Base-by-base conservation (phyloP, 92 coral and sea anemone genomes). In the Virgularia gustaviana region DNA sequence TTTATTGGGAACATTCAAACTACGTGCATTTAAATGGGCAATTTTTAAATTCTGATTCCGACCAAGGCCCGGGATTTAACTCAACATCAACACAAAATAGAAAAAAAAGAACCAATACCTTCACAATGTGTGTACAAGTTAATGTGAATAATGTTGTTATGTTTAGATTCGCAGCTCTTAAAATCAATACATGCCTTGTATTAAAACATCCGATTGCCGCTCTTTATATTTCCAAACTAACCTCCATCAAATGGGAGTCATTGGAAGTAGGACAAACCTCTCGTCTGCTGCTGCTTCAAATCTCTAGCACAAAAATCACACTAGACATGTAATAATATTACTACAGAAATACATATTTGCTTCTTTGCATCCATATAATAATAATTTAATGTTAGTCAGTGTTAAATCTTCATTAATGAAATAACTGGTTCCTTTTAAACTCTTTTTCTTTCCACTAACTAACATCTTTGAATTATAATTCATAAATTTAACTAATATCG, bases 401-500 rank as follows among this genome's bases (percentile, higher is more conserved):
- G n/a, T n/a, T n/a, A n/a, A n/a, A n/a, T n/a, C n/a, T n/a, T n/a
- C n/a, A n/a, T n/a, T n/a, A n/a, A n/a, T n/a, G n/a, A n/a, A n/a
- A n/a, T n/a, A n/a, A n/a, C n/a, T n/a, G n/a, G n/a, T n/a, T n/a
- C n/a, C n/a, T n/a, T n/a, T n/a, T n/a, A n/a, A n/a, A n/a, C n/a
- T n/a, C n/a, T n/a, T n/a, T n/a, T n/a, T n/a, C n/a, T n/a, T n/a
- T n/a, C n/a, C n/a, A n/a, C n/a, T n/a, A n/a, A n/a, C n/a, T n/a
- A n/a, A n/a, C 3, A 39, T 44, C 45, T 81, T 81, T 4, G 60
- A 62, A 36, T 75, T 51, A 63, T 75, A 60, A 27, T 54, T 23
- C 19, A 65, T 51, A 52, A 75, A 81, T 22, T 61, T 61, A 1
- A 61, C 68, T 1, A 61, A 34, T 15, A 61, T 36, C 20, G 68